Evolutionary conservation across 2,113 vertebrate genomes (phyloP), one percentile per base, ranked within the genome.

Genomic region (Cyprinus carpio): DNA sequence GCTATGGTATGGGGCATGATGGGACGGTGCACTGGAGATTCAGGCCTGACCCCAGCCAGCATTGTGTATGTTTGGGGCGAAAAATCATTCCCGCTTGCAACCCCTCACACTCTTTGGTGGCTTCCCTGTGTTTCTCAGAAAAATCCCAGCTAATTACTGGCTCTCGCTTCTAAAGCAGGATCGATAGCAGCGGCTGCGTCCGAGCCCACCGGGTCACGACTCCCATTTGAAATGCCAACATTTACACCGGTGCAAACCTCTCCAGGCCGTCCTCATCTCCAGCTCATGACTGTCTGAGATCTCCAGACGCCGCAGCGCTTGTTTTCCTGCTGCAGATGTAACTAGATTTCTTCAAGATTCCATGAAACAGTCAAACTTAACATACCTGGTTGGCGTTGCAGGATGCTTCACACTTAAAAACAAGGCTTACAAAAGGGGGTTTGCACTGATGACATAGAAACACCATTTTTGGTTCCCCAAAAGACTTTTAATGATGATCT

Each of bases 61-160:
- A 6, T 4, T 27, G 46, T 51, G 85, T 13, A 23, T 43, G 16
- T 82, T 34, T 67, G 75, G 51, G 64, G 58, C 34, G 25, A 76
- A 72, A 81, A 37, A 81, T 84, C 80, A 40, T 54, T 84, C 27
- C 16, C 40, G 43, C 77, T 86, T 13, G 10, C 43, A 43, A 11
- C 9, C 43, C 43, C 43, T 43, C 10, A 3, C 43, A 3, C 43
- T 46, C 43, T 46, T 46, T 46, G 43, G 43, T 46, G 43, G 40
- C 40, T 12, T 43, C 40, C 40, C 40, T 40, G 37, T 46, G 67
- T 40, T 84, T 62, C 75, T 51, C 75, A 25, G 76, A 85, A 81
- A 27, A 43, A 87, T 85, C 80, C 76, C 67, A 51, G 27, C 81
- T 85, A 91, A 90, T 91, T 91, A 90, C 84, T 58, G 81, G 82